These are phyloP conservation scores for Vulpes vulpes DNA, from an alignment of 2,113 vertebrate species.

Conservation along the genomic window DNA sequence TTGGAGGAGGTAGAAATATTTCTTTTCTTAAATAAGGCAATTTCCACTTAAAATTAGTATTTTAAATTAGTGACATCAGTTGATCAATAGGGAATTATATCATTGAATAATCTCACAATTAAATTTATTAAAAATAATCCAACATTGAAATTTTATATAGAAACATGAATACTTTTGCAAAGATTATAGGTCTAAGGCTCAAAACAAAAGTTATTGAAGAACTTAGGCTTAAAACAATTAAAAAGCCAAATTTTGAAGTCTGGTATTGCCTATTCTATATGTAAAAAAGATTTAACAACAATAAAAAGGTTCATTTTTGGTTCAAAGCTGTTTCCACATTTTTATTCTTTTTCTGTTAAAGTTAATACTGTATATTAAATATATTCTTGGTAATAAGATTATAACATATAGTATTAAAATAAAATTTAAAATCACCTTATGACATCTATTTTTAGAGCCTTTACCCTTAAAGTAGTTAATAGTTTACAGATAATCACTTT, in stretches of 20 bases:
- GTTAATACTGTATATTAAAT: not conserved
- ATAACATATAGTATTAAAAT: not conserved
- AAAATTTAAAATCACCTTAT: not conserved
- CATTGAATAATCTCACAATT: not conserved
- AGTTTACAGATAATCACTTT: not conserved
- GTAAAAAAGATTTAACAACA: not conserved
- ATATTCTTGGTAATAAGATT: not conserved
- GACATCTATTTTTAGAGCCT: not conserved
- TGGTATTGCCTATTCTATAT: not conserved
- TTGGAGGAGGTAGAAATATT: constrained; percentile 95
- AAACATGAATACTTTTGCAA: not conserved
- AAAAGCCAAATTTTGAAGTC: not conserved
- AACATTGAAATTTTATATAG: not conserved
- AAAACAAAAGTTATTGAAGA: not conserved
- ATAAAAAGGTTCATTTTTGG: not conserved
- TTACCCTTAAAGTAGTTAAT: not conserved
- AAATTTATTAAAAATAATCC: not conserved
- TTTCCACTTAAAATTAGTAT: not conserved
- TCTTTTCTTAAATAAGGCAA: not conserved
- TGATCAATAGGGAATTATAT: not conserved
- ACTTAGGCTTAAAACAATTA: not conserved
- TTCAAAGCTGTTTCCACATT: constrained; percentile 6
- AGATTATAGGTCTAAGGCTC: not conserved
- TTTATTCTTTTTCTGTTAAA: constrained; percentile 50
- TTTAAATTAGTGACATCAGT: constrained; percentile 1